Evolutionary conservation across 2,113 vertebrate genomes (phyloP).

Genomic region (Malurus elegans): DNA sequence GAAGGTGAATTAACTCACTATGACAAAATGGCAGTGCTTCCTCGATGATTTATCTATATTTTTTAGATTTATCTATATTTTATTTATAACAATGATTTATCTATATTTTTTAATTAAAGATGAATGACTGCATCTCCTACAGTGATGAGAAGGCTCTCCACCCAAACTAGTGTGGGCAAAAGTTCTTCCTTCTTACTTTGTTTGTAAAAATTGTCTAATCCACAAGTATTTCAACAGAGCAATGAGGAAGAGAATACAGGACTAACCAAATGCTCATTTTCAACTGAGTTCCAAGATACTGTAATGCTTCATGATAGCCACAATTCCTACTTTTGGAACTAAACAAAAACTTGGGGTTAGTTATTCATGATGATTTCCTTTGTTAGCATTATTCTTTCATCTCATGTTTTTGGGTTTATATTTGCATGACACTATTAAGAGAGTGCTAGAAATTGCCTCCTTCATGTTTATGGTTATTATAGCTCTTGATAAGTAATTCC

Average conservation of each 20-base stretch:
- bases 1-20: not conserved
- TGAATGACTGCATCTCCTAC: not conserved
- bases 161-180: not conserved
- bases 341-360: not conserved
- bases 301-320: not conserved
- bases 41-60: not conserved
- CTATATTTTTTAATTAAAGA: not conserved
- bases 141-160: not conserved
- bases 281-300: not conserved
- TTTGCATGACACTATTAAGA: not conserved
- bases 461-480: not conserved
- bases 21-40: not conserved
- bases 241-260: not conserved
- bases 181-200: not conserved
- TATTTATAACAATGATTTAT: not conserved
- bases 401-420: not conserved
- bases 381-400: not conserved
- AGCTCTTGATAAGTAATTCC: not conserved
- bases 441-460: not conserved
- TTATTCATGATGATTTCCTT: not conserved
- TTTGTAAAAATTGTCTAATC: not conserved
- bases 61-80: not conserved
- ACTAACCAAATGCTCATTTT: not conserved
- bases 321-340: not conserved
- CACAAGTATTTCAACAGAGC: not conserved